Conservation (phyloP, 2,888 invertebrate species). For the Phortica magna region DNA sequence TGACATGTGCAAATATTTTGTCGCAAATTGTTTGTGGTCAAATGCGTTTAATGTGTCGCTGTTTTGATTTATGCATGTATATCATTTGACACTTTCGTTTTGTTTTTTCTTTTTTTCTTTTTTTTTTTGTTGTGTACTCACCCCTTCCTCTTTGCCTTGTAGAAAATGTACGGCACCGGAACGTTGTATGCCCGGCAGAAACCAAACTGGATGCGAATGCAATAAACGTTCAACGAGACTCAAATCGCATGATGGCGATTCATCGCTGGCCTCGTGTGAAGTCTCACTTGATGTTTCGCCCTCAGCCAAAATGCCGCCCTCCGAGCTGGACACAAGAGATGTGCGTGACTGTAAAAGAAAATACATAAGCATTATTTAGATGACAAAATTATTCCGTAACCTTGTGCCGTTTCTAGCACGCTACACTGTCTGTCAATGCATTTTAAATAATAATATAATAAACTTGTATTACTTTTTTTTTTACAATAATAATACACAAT, state of each 20-base stretch:
- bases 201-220: conserved; percentile 97
- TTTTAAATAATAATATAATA: not conserved
- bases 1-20: conserved; percentile 58
- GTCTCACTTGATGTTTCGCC: conserved; percentile 82
- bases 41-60: conserved; percentile 46
- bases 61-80: conserved; percentile 36
- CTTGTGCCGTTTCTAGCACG: not conserved
- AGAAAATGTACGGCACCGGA: conserved; percentile 96
- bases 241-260: conserved; percentile 88
- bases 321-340: conserved; percentile 79
- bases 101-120: conserved; percentile 17
- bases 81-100: too few relatives aligned
- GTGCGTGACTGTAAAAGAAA: conserved; percentile 75
- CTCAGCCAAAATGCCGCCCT: conserved; percentile 80
- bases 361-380: conserved; percentile 4
- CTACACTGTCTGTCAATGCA: not conserved
- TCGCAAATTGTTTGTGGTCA: conserved; percentile 51
- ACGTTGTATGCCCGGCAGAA: conserved; percentile 93
- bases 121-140: conserved; percentile 78
- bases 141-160: conserved; percentile 95
- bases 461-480: conserved; percentile 1
- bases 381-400: not conserved
- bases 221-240: conserved; percentile 91
- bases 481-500: not conserved
- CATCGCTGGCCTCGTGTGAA: conserved; percentile 79